A percentile compares a stretch with the other conserved stretches of the same genome.
Evolutionary conservation across 2,113 vertebrate genomes (phyloP).

Genomic region (Cyanistes caeruleus): DNA sequence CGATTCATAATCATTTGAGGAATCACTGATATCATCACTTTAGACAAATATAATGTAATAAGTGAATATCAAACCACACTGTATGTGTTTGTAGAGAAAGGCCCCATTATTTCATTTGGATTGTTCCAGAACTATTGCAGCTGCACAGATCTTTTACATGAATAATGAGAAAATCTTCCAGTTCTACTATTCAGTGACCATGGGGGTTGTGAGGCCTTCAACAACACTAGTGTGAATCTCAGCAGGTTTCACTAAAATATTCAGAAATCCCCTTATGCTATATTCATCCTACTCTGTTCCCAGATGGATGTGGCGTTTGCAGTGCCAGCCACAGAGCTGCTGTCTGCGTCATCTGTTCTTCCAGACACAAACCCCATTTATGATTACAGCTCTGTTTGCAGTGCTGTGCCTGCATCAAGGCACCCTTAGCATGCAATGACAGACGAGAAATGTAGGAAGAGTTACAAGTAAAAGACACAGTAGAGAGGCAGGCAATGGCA

Average conservation of each 20-base stretch:
- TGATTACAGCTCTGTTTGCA: neutral
- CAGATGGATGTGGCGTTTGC: neutral
- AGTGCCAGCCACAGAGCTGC: neutral
- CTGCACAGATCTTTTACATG: neutral
- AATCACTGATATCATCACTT: neutral
- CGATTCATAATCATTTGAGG: neutral
- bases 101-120: neutral
- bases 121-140: neutral
- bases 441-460: neutral
- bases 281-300: neutral
- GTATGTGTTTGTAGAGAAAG: neutral
- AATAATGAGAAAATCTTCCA: neutral
- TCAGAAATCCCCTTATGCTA: neutral
- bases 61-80: neutral
- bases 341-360: neutral
- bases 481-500: neutral
- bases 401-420: neutral
- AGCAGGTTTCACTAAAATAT: neutral
- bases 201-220: neutral
- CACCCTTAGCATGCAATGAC: neutral
- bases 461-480: neutral
- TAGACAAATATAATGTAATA: neutral
- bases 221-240: neutral
- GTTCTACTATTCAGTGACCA: neutral
- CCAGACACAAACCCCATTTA: neutral